A percentile compares a stretch with the other conserved stretches of the same genome.
phyloP scores from a whole-genome alignment of 2,888 invertebrate genomes.

The Cremastobaeus sp. region DNA sequence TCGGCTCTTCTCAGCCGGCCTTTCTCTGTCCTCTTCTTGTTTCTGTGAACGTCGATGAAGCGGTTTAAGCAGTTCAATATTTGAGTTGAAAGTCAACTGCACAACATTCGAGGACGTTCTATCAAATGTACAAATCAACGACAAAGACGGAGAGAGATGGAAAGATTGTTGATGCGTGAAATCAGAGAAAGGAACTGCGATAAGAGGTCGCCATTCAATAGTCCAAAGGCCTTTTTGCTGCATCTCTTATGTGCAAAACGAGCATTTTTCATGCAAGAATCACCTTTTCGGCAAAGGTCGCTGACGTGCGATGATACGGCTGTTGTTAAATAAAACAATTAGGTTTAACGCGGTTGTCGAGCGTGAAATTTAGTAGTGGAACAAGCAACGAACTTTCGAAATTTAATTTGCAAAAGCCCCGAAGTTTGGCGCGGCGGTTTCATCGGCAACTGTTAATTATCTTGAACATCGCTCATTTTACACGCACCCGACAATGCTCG shows the following conservation, averaged over 20 bases:
- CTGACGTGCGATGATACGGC: slow-evolving; percentile 22
- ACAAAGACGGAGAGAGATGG: too few relatives aligned
- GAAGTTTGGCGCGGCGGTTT: slow-evolving; percentile 20
- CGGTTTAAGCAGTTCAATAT: slow-evolving; percentile 62
- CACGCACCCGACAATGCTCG: background rate
- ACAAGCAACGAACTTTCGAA: slow-evolving; percentile 28
- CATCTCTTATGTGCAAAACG: slow-evolving; percentile 15
- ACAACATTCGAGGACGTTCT: slow-evolving; percentile 34
- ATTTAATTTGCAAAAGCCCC: slow-evolving; percentile 25
- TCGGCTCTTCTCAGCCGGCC: slow-evolving; percentile 7
- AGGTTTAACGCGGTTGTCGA: slow-evolving; percentile 30
- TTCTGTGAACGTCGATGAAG: slow-evolving; percentile 21
- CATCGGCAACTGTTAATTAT: slow-evolving; percentile 29
- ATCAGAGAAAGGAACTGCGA: background rate
- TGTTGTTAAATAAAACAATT: slow-evolving; percentile 39
- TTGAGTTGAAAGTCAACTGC: slow-evolving; percentile 66
- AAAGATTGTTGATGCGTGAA: too few relatives aligned
- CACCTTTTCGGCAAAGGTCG: slow-evolving; percentile 16
- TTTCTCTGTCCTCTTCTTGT: slow-evolving; percentile 21
- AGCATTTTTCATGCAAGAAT: slow-evolving; percentile 2
- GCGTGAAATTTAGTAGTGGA: slow-evolving; percentile 27
- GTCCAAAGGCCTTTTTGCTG: background rate
- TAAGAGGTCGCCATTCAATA: background rate
- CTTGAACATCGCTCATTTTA: slow-evolving; percentile 7
- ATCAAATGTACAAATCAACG: slow-evolving; percentile 5